A percentile compares a stretch with the other conserved stretches of the same genome.
phyloP scores from a whole-genome alignment of 2,797 vertebrate genomes.

The Morelia viridis region DNA sequence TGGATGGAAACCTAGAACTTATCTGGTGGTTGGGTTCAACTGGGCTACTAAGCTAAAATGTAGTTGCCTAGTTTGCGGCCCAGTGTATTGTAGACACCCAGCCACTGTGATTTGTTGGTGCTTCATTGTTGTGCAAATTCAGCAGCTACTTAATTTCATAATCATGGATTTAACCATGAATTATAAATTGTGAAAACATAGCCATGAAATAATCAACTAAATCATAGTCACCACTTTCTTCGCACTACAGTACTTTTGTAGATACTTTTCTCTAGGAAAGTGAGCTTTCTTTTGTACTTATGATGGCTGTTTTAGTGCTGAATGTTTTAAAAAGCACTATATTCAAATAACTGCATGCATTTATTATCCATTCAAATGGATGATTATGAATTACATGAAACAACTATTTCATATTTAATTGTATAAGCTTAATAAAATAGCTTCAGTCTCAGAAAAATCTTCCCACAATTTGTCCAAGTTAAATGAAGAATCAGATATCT shows the following conservation, averaged over 20 bases:
- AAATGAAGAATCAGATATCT: background rate
- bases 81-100: background rate
- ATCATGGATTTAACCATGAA: background rate
- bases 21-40: background rate
- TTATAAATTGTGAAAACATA: background rate
- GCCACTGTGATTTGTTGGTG: background rate
- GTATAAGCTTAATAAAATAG: background rate
- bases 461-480: conserved; percentile 19
- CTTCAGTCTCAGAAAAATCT: background rate
- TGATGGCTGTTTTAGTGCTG: background rate
- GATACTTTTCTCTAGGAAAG: background rate
- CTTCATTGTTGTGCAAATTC: background rate
- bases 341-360: background rate
- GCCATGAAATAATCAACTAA: background rate
- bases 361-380: background rate
- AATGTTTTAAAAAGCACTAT: background rate
- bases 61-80: background rate
- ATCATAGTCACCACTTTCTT: background rate
- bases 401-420: background rate
- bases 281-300: background rate
- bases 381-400: background rate
- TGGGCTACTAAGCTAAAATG: background rate
- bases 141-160: background rate
- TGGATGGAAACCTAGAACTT: background rate
- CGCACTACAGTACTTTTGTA: no score